Conservation (phyloP, 1,140 invertebrate genomes). For the Drosophila sturtevanti region DNA sequence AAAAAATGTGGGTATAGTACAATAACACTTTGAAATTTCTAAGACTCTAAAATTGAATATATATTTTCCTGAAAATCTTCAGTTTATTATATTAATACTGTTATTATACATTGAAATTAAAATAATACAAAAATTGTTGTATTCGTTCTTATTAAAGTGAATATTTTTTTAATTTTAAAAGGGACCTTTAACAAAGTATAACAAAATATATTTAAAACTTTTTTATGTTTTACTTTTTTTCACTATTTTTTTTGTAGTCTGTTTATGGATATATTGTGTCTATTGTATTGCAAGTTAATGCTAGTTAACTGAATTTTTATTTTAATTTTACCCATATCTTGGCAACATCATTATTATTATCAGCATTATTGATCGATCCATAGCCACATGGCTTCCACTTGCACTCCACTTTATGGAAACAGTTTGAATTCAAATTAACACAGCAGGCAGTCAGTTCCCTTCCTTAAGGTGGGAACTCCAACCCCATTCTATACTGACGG, state of each 20-base stretch:
- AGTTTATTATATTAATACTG: no score
- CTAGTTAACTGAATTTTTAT: neutral
- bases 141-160: no score
- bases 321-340: neutral
- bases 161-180: no score
- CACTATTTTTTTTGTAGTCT: neutral
- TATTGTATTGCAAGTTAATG: neutral
- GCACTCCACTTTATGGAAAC: slow-evolving; percentile 60
- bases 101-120: no score
- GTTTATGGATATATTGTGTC: neutral
- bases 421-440: slow-evolving; percentile 79
- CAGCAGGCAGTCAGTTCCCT: slow-evolving; percentile 52
- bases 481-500: neutral
- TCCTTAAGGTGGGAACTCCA: neutral
- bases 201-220: no score
- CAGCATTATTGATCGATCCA: slow-evolving; percentile 31
- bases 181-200: no score
- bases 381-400: slow-evolving; percentile 45
- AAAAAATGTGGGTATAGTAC: no score
- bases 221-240: no score
- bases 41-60: neutral
- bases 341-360: slow-evolving; percentile 44
- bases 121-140: no score
- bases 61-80: no score
- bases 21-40: neutral